These are phyloP conservation scores for Fulmarus glacialis DNA, from an alignment of 2,113 vertebrate genomes.

Conservation along the genomic window DNA sequence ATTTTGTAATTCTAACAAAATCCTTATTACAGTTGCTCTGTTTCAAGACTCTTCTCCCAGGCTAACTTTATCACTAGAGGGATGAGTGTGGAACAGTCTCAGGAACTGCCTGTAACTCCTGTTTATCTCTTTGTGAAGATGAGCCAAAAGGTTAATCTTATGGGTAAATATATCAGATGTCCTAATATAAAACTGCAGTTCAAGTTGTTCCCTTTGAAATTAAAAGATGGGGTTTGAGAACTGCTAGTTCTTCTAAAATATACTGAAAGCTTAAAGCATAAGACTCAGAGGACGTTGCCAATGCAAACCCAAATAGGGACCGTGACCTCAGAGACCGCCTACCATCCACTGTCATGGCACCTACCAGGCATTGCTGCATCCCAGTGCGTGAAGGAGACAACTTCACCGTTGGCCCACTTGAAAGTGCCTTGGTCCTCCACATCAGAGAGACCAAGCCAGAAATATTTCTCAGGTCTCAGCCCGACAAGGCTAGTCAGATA, in stretches of 20 bases:
- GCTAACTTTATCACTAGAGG: neutral
- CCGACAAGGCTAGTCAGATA: conserved; percentile 88
- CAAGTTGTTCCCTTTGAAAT: neutral
- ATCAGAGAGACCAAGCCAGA: conserved; percentile 91
- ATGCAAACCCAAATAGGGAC: neutral
- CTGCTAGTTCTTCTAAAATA: neutral
- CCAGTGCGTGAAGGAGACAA: conserved; percentile 87
- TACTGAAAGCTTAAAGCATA: neutral
- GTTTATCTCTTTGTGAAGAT: neutral
- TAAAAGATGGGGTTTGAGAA: neutral
- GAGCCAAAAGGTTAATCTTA: neutral
- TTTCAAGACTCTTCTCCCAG: neutral
- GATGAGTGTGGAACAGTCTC: neutral
- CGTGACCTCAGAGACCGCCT: fast-evolving
- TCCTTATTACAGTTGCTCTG: neutral
- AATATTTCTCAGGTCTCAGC: conserved; percentile 87
- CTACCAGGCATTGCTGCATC: conserved; percentile 89
- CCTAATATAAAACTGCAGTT: neutral
- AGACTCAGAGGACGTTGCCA: neutral
- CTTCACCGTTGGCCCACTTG: conserved; percentile 76
- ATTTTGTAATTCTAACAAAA: neutral
- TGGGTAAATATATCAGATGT: neutral
- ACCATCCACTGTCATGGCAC: neutral
- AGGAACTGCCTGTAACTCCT: neutral
- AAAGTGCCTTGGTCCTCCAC: conserved; percentile 75